These are phyloP conservation scores for Ferdinandea cuprea DNA, from an alignment of 2,888 invertebrate species.

Conservation along the genomic window DNA sequence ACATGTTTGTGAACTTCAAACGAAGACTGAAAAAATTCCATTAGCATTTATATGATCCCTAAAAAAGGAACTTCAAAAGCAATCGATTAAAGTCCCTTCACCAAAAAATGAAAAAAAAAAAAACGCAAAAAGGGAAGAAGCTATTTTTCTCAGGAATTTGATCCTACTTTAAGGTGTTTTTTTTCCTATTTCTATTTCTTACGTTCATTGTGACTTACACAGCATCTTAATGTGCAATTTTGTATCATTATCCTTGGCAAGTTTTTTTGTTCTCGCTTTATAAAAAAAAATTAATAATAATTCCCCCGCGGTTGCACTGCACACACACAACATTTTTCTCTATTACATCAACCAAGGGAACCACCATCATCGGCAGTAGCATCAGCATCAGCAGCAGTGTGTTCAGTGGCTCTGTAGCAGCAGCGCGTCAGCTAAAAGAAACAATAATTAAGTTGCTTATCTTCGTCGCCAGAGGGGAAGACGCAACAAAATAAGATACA, in stretches of 20 bases:
- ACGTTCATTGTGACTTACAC: conserved; percentile 21
- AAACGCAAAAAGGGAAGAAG: no score
- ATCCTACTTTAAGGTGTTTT: conserved; percentile 42
- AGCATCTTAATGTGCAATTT: conserved; percentile 46
- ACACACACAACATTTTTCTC: conserved; percentile 23
- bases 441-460: conserved; percentile 72
- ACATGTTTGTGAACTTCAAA: conserved; percentile 29
- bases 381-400: no score
- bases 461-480: conserved; percentile 23
- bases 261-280: not conserved
- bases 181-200: not conserved
- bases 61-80: conserved; percentile 40
- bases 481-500: conserved; percentile 27
- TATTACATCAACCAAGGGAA: conserved; percentile 9
- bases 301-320: conserved; percentile 7
- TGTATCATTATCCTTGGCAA: conserved; percentile 51
- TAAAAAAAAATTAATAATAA: conserved; percentile 35
- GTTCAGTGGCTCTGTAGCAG: no score
- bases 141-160: conserved; percentile 16
- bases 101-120: no score
- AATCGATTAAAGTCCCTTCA: conserved; percentile 40
- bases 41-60: conserved; percentile 54
- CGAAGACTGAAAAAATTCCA: conserved; percentile 30
- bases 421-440: conserved; percentile 47
- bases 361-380: conserved; percentile 21